Evolutionary conservation across 2,888 invertebrate genomes (phyloP).

Genomic region (Synanthedon tipuliformis): DNA sequence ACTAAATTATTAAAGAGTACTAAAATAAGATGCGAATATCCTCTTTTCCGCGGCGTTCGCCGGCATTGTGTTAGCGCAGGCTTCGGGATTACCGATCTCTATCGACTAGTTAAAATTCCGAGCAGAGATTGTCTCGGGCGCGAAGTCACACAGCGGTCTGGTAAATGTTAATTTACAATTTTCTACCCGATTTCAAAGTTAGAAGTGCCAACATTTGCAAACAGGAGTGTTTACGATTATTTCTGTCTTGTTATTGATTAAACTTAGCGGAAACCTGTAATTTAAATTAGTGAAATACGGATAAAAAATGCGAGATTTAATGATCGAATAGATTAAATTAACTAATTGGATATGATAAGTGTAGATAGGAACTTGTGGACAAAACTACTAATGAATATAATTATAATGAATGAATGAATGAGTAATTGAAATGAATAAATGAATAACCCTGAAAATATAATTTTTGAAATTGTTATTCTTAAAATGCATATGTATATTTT

Average conservation of each 20-base stretch:
- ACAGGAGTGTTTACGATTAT: background rate
- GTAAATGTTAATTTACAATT: constrained; percentile 55
- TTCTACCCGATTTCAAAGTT: constrained; percentile 36
- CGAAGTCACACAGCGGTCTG: constrained; percentile 46
- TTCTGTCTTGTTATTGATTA: background rate
- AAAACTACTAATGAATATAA: too few species aligned
- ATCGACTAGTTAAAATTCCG: constrained; percentile 60
- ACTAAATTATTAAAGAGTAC: constrained; percentile 58
- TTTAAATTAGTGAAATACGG: too few species aligned
- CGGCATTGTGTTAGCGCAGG: constrained; percentile 51
- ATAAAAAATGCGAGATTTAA: too few species aligned
- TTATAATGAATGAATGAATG: too few species aligned
- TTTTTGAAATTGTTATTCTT: too few species aligned
- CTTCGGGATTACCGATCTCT: constrained; percentile 57
- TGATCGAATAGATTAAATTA: too few species aligned
- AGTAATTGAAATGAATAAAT: too few species aligned
- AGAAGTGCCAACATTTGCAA: constrained; percentile 11
- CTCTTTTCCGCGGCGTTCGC: constrained; percentile 48
- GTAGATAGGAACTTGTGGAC: too few species aligned
- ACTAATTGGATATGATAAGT: too few species aligned
- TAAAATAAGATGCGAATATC: constrained; percentile 60
- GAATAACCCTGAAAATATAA: too few species aligned
- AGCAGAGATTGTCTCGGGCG: constrained; percentile 41
- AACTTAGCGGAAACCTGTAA: background rate
- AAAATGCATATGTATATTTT: too few species aligned